Evolutionary conservation across 2,113 vertebrate species (phyloP), one percentile per base, ranked within the genome.

Genomic region (Semnornis frantzii): DNA sequence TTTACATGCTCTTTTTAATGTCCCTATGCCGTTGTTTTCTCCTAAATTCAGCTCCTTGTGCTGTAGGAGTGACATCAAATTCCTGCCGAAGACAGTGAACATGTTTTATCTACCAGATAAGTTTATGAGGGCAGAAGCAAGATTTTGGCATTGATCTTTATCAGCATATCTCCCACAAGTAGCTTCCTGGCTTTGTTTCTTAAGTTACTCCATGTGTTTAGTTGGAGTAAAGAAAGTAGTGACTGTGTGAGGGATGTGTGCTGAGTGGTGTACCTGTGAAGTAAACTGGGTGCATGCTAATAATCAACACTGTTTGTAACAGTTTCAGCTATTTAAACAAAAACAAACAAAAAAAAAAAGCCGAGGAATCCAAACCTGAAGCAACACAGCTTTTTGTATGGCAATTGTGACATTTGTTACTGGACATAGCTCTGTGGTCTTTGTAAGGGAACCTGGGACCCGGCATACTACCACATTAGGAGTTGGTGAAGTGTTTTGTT

Each of bases 241-340:
- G 0, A 39, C 12, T 62, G 62, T 60, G 14, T 62, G 64, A 83
- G 46, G 9, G 37, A 23, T 6, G 10, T 0, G 0, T 37, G 3
- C 33, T 72, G 31, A 8, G 12, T 72, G 28, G 7, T 71, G 6
- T 75, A 7, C 73, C 57, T 86, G 16, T 57, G 42, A 68, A 23
- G 31, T 74, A 60, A 88, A 83, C 54, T 34, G 34, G 12, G 30
- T 74, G 46, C 19, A 15, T 39, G 39, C 57, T 76, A 24, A 12
- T 75, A 28, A 17, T 58, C 34, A 65, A 8, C 28, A 5, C 7
- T 78, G 8, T 59, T 77, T 58, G 68, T 81, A 12, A 24, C 33
- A 37, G 5, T 8, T 28, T n/a, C 23, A 85, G 31, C 30, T 78
- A 71, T 50, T 23, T 39, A 39, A 37, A 37, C 8, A 37, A 10